Percentiles rank a stretch among this genome's conserved stretches.
These are phyloP conservation scores for Varanus komodoensis DNA, from an alignment of 2,113 vertebrate genomes.

Conservation along the genomic window DNA sequence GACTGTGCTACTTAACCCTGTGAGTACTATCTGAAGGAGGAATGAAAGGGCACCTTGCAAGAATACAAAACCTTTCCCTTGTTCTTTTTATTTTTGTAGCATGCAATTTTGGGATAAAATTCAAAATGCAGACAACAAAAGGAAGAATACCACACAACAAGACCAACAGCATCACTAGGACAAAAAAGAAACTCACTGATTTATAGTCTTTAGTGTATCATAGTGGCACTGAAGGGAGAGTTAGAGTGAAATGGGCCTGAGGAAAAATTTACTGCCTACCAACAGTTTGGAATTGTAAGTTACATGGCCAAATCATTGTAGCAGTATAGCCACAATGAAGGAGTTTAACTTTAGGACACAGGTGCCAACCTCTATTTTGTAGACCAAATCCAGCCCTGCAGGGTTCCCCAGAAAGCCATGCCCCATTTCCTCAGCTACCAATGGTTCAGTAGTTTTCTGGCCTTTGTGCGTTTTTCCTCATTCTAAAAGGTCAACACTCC, in stretches of 20 bases:
- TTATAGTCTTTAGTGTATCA: background rate
- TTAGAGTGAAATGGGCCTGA: background rate
- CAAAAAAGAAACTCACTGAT: background rate
- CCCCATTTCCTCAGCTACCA: no score
- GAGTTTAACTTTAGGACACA: background rate
- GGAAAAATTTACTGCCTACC: background rate
- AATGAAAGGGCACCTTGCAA: background rate
- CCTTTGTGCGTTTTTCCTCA: no score
- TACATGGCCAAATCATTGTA: background rate
- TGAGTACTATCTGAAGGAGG: conserved; percentile 74
- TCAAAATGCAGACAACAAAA: background rate
- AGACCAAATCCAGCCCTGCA: no score
- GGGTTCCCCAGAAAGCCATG: no score
- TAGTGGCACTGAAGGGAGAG: no score
- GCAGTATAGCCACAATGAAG: background rate
- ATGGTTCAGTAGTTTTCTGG: no score
- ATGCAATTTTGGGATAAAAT: background rate
- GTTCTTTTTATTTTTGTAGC: background rate
- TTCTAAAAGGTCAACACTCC: no score
- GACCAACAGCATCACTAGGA: background rate
- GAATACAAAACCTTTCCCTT: background rate
- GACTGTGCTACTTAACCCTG: conserved; percentile 94
- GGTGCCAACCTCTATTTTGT: no score
- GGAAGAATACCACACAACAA: background rate
- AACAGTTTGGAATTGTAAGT: background rate